Conservation (phyloP, 2,888 invertebrate genomes). For the Monochamus alternatus region DNA sequence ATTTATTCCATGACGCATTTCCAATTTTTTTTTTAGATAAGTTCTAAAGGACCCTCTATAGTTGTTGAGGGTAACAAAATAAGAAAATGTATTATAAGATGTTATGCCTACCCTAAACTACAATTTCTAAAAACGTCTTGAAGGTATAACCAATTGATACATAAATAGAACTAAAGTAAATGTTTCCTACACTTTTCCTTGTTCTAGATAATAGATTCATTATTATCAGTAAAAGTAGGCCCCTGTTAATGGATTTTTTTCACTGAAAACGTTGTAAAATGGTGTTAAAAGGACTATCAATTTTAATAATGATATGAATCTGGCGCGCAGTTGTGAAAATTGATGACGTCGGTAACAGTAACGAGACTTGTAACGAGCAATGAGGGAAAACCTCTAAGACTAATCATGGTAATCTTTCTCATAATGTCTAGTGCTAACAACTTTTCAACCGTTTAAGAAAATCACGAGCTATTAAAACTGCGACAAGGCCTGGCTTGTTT, state of each 20-base stretch:
- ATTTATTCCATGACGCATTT: too few relatives aligned
- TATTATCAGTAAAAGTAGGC: conserved; percentile 26
- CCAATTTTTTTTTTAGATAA: too few relatives aligned
- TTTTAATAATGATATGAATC: conserved; percentile 67
- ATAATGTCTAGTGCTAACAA: conserved; percentile 71
- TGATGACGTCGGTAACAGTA: conserved; percentile 69
- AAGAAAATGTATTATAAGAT: too few relatives aligned
- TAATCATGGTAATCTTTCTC: conserved; percentile 70
- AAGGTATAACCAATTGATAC: background rate
- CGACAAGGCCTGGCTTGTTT: conserved; percentile 66
- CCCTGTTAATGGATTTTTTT: conserved; percentile 27
- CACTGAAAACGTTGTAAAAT: conserved; percentile 51
- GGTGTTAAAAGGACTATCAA: conserved; percentile 63
- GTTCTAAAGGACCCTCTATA: too few relatives aligned
- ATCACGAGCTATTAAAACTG: conserved; percentile 70
- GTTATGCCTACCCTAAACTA: too few relatives aligned
- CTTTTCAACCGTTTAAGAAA: conserved; percentile 72
- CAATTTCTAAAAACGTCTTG: too few relatives aligned
- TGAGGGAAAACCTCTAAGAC: conserved; percentile 70
- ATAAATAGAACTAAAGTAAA: conserved; percentile 16
- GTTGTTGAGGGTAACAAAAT: too few relatives aligned
- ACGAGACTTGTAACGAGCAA: conserved; percentile 68
- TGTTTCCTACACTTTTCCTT: background rate
- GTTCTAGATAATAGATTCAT: conserved; percentile 32
- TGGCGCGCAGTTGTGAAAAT: conserved; percentile 66